A percentile compares a stretch with the other conserved stretches of the same genome.
These are phyloP conservation scores for Pyralis farinalis DNA, from an alignment of 2,888 invertebrate genomes.

Conservation along the genomic window DNA sequence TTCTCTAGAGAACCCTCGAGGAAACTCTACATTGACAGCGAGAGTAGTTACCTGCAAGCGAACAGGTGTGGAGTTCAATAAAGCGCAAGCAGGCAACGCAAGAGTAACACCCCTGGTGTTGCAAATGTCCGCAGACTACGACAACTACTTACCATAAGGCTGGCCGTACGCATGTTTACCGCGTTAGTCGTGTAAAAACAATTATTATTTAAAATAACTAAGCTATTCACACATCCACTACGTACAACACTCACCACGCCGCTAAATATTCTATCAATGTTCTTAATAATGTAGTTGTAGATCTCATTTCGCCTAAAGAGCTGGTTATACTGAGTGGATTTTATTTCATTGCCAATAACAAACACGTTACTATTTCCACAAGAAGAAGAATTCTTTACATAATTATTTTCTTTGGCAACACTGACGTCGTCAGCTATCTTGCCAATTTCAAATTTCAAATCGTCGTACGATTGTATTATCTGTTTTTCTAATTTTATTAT, in stretches of 20 bases:
- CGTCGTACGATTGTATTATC: slow-evolving; percentile 56
- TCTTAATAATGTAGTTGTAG: slow-evolving; percentile 63
- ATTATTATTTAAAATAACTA: no score
- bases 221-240: no score
- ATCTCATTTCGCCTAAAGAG: slow-evolving; percentile 58
- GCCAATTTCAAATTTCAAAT: slow-evolving; percentile 47
- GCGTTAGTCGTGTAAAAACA: no score
- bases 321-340: slow-evolving; percentile 50
- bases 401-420: slow-evolving; percentile 45
- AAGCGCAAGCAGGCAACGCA: no score
- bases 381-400: slow-evolving; percentile 35
- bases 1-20: no score
- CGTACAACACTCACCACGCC: slow-evolving; percentile 71
- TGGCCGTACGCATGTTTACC: no score
- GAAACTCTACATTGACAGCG: no score
- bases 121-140: no score
- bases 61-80: no score
- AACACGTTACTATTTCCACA: slow-evolving; percentile 61
- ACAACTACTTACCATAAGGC: no score
- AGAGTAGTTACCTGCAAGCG: no score
- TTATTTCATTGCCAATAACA: slow-evolving; percentile 55
- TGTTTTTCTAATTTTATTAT: slow-evolving; percentile 56
- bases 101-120: no score
- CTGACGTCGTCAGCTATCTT: slow-evolving; percentile 39
- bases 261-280: slow-evolving; percentile 67